Base-by-base conservation (phyloP, 2,113 vertebrate species). In the Syngnathus scovelli region DNA sequence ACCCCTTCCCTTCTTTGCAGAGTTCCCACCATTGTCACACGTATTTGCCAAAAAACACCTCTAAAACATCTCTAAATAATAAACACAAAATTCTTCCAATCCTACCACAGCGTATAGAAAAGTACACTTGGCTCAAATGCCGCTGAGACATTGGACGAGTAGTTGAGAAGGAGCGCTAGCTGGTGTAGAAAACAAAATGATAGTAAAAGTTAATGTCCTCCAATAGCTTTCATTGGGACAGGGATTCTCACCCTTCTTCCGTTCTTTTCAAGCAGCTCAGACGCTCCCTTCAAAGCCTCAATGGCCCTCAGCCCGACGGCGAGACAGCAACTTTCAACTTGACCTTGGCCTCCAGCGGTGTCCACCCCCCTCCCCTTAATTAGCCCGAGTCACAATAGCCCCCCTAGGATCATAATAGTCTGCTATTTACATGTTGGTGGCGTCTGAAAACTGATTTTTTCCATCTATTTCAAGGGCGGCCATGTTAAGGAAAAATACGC, bases 251-350 rank as follows among this genome's bases (percentile, higher is more conserved):
- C 88, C 85, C 86, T 70, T 79, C 85, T 85, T 85, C 86, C 79
- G 81, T 78, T 85, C 87, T 72, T 88, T 89, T 89, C 84, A 86
- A 67, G 48, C 67, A 60, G 68, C 76, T 84, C 81, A 89, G 86
- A 83, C 88, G 76, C 66, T 76, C 71, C 83, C 90, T 90, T 90
- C 60, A 85, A 86, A 82, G 89, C 19, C 78, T 92, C 90, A 93
- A 89, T 87, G 87, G 91, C 82, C 78, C 90, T 86, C 86, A 85
- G 86, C 91, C 86, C 82, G 59, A 81, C 88, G 93, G 92, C 92
- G 87, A 92, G 93, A 92, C 93, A 87, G 87, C 87, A 92, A 84
- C 94, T 94, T 98, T 98, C 93, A 96, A 95, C 95, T 98, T 98
- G 95, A 98, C 95, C 95, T 96, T 98, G 95, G 94, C 94, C 94